Percentiles rank a stretch among this genome's conserved stretches.
phyloP scores from a whole-genome alignment of 2,888 invertebrate species.

The Calephelis perditalis region DNA sequence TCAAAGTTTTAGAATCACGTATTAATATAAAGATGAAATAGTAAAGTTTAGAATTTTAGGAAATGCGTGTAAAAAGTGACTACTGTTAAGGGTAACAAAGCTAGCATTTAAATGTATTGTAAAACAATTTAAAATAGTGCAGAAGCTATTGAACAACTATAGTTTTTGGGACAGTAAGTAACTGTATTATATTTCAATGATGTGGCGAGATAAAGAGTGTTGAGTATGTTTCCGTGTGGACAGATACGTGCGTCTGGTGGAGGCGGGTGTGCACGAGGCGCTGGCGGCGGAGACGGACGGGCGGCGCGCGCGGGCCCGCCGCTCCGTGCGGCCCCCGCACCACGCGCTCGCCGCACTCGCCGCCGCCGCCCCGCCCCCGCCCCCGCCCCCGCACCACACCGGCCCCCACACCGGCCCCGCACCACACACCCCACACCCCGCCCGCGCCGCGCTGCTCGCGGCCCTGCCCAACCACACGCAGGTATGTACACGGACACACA shows the following conservation, averaged over 20 bases:
- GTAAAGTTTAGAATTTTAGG: too few relatives aligned
- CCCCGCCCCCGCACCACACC: too few relatives aligned
- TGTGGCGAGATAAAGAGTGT: background rate
- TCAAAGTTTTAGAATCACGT: too few relatives aligned
- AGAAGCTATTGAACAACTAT: too few relatives aligned
- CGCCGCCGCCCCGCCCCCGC: constrained; percentile 63
- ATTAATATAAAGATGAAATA: too few relatives aligned
- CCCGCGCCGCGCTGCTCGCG: constrained; percentile 33
- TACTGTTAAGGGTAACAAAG: too few relatives aligned
- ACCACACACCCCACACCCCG: constrained; percentile 50
- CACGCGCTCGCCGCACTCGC: constrained; percentile 91
- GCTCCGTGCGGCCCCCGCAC: constrained; percentile 84
- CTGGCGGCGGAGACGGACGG: constrained; percentile 83
- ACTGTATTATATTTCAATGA: too few relatives aligned
- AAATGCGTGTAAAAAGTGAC: too few relatives aligned
- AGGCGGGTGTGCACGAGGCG: constrained; percentile 92
- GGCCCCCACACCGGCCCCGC: constrained; percentile 58
- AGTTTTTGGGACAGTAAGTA: too few relatives aligned
- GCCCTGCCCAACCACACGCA: constrained; percentile 45
- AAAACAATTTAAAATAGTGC: too few relatives aligned
- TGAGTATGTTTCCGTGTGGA: background rate
- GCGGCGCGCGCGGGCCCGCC: constrained; percentile 67
- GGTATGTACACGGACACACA: constrained; percentile 26
- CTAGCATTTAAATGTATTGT: too few relatives aligned
- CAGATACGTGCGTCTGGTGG: constrained; percentile 92